Base-by-base conservation (phyloP, 2,888 invertebrate species). In the Silvanus unidentatus region DNA sequence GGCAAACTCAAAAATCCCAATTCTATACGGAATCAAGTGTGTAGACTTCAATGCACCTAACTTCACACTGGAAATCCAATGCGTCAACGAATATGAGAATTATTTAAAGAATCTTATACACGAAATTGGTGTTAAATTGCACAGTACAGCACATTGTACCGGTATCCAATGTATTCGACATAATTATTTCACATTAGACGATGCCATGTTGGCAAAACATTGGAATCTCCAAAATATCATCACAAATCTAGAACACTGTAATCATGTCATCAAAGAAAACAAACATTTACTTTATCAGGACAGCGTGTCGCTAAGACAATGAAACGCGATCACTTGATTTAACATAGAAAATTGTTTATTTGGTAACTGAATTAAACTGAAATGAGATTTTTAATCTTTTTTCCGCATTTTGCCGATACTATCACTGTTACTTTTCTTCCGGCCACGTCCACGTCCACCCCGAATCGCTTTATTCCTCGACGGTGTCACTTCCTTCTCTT, bases 11-110 rank as follows among this genome's bases (percentile, higher is more conserved):
- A 81, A 83, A 46, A 73, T 84, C 15, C 88, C 94, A 0, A 73
- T 96, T 22, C 63, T 97, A 15, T 97, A 96, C 70, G 84, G 87
- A 16, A 80, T 97, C 16, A 89, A 86, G 68, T 86, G 94, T 70
- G 79, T 89, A 2, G 75, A 88, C 49, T 95, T 90, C 67, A 73
- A 84, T 15, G 77, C 82, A 10, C 97, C 97, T 0, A 74, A 88
- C 54, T 95, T 97, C 64, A 86, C 85, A 10, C 50, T 75, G 89
- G 95, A 96, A 75, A 74, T 97, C 16, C 88, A 92, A 65, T 80
- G 86, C 29, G 80, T 92, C 15, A 94, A 95, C 71, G 96, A 95
- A 70, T 79, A 81, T 57, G 88, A 88, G 52, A 73, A 76, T 36
- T 91, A 86, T 65, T 70, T 98, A 12, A 83, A 82, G 66, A 75